Base-by-base conservation (phyloP, 2,888 invertebrate species). In the Tridacna crocea region DNA sequence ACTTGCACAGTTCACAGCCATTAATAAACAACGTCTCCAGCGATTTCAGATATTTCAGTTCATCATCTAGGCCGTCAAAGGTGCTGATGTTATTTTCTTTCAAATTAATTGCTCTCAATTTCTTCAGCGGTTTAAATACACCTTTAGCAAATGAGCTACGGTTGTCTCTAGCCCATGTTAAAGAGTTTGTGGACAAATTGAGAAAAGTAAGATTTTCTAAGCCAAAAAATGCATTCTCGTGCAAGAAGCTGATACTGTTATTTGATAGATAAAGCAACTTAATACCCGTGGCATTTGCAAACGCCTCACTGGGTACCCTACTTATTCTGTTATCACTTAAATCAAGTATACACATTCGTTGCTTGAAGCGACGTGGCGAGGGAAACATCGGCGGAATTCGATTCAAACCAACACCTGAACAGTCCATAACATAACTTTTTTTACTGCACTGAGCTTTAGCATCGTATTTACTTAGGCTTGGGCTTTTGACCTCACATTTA, bases 111-210 rank as follows among this genome's bases (percentile, higher is more conserved):
- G 46, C 12, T 46, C 15, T 65, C 48, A 78, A 27, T 2, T 72
- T 72, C n/a, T 19, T 24, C 0, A 78, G 72, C 8, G 78, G 78
- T 24, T 55, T 72, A 26, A 78, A 78, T 10, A 73, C 65, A 36
- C 26, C 72, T n/a, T 51, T 26, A 11, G 48, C 26, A 11, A 78
- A 47, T 26, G 63, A 58, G 8, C 12, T 24, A 3, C 48, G 22
- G 8, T 51, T 70, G 22, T 70, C 26, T 0, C 51, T 46, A n/a
- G 70, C 10, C 61, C 60, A 61, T 15, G 27, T 10, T 13, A 77
- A n/a, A 3, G 12, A n/a, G 48, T 77, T 77, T 15, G 10, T 0
- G 15, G 77, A 68, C 6, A 77, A 19, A 46, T 77, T 77, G 19
- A 77, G 19, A 58, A 60, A 77, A 4, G 6, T 24, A 24, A 77